Base-by-base conservation (phyloP, 2,797 vertebrate species). In the Streptopelia turtur region DNA sequence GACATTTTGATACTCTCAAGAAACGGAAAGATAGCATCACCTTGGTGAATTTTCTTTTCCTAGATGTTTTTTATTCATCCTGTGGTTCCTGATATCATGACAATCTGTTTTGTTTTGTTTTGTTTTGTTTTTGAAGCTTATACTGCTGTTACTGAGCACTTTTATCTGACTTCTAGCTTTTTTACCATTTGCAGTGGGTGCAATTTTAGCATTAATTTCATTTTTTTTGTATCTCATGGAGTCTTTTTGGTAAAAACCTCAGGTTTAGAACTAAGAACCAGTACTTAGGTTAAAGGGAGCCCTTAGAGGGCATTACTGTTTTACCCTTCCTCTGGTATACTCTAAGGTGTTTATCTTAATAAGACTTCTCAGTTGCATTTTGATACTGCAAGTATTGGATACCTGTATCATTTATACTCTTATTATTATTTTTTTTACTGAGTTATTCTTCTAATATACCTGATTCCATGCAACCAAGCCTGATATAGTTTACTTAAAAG, bases 31-130 rank as follows among this genome's bases (percentile, higher is more conserved):
- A 75, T 57, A 78, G 4, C 57, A 86, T 78, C 43, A 41, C 9
- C 0, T 0, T 45, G 11, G 24, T 74, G 13, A 15, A 15, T 3
- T 1, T 11, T 27, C 45, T 56, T 66, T 31, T 3, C 21, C 21
- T 39, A 16, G 49, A 8, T 47, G 6, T 14, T n/a, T 64, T 78
- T 63, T 28, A 76, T 80, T 86, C 53, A 21, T 83, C 18, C 9
- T 57, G 7, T 35, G 57, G 24, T 68, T 53, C 21, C 64, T 53
- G 21, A 3, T 83, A 71, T 50, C 37, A 78, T 37, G 15, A 50
- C 16, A 77, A 18, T 74, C 5, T 52, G 22, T 68, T 87, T 68
- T 21, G 10, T 47, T 39, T 39, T 37, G 37, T 50, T 72, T 87
- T 68, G 68, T 84, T 68, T 47, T 47, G 22, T 27, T 72, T 87